Conservation (phyloP, 1,140 invertebrate genomes). For the Tyrophagus putrescentiae region DNA sequence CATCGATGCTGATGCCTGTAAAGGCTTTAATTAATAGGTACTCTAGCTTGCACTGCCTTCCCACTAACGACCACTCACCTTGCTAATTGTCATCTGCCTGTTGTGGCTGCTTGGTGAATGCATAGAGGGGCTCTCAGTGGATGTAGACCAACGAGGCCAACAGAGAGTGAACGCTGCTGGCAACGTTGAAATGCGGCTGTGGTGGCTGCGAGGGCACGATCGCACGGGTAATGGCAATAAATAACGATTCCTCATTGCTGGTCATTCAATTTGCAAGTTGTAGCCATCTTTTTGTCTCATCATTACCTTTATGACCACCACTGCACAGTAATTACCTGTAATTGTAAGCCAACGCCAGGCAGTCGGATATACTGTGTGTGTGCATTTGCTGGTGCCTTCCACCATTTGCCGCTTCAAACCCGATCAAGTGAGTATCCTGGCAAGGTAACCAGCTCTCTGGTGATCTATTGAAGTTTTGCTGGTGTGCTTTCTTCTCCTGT, state of each 20-base stretch:
- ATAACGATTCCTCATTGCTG: constrained; percentile 2
- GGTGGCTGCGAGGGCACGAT: neutral
- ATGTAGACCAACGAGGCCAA: neutral
- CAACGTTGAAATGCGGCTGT: too few relatives aligned
- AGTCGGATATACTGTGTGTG: neutral
- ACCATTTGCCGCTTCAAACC: too few relatives aligned
- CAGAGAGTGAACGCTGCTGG: too few relatives aligned
- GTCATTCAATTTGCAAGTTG: constrained; percentile 1
- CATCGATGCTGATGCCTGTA: neutral
- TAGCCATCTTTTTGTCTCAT: constrained; percentile 11
- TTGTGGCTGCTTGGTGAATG: too few relatives aligned
- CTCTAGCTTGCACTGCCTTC: neutral
- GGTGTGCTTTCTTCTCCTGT: too few relatives aligned
- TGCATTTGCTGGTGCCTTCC: neutral
- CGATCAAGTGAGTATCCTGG: too few relatives aligned
- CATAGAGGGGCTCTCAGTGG: too few relatives aligned
- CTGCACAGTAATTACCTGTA: too few relatives aligned
- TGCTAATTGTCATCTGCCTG: neutral
- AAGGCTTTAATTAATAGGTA: neutral
- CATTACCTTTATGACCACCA: neutral
- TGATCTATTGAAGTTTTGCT: too few relatives aligned
- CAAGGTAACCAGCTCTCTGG: too few relatives aligned
- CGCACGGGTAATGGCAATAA: neutral
- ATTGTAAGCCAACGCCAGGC: too few relatives aligned
- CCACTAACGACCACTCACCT: neutral